A percentile compares a stretch with the other conserved stretches of the same genome.
Conservation (phyloP, 2,113 vertebrate genomes). For the Aphyosemion australe region DNA sequence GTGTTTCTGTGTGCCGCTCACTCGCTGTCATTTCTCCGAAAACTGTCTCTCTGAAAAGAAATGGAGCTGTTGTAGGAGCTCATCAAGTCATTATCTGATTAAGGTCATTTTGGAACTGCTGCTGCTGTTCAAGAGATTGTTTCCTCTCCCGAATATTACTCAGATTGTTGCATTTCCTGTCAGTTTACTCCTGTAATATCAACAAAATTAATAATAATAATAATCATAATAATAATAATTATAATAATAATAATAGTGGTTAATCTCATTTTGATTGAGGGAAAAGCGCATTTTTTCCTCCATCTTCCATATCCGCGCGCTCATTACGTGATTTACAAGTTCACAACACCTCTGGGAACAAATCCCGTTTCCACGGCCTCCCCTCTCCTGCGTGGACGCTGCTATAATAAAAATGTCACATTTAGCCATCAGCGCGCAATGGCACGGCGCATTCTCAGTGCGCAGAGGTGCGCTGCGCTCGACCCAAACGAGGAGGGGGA, state of each 20-base stretch:
- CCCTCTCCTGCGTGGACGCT: conserved; percentile 28
- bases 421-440: conserved; percentile 56
- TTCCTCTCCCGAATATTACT: too few species aligned
- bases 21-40: conserved; percentile 43
- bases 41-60: conserved; percentile 51
- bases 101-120: conserved; percentile 42
- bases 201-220: conserved; percentile 19
- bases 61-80: conserved; percentile 45
- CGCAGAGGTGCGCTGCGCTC: conserved; percentile 76
- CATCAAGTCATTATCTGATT: conserved; percentile 70
- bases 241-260: conserved; percentile 19
- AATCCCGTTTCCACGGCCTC: conserved; percentile 53
- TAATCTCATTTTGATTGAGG: neutral
- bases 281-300: conserved; percentile 26
- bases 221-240: conserved; percentile 7
- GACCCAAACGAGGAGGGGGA: conserved; percentile 36
- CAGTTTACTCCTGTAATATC: too few species aligned
- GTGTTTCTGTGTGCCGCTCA: conserved; percentile 5
- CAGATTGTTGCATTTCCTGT: neutral
- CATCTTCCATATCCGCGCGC: conserved; percentile 25
- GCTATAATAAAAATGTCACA: conserved; percentile 67
- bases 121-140: conserved; percentile 43
- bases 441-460: conserved; percentile 62
- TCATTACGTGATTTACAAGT: conserved; percentile 32
- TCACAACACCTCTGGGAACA: conserved; percentile 59